Percentiles rank a stretch among this genome's conserved stretches.
Conservation (phyloP, 2,797 vertebrate species). For the Trematomus bernacchii region DNA sequence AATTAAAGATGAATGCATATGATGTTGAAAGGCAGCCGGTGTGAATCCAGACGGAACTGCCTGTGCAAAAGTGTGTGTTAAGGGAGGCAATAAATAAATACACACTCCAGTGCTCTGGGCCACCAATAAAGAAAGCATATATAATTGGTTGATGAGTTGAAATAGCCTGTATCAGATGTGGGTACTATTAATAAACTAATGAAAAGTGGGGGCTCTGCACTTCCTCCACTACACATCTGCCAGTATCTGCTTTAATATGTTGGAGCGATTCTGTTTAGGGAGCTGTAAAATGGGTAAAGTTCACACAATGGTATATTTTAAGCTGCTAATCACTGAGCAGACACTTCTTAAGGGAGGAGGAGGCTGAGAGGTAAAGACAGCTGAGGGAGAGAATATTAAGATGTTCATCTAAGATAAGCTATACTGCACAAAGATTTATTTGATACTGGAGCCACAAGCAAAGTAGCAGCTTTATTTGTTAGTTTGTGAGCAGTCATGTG, state of each 20-base stretch:
- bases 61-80: constrained; percentile 7
- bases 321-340: constrained; percentile 56
- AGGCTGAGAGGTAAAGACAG: constrained; percentile 38
- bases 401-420: constrained; percentile 72
- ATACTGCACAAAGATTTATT: constrained; percentile 32
- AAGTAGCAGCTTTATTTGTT: constrained; percentile 49
- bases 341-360: constrained; percentile 30
- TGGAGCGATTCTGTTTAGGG: constrained; percentile 56
- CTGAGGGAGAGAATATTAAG: constrained; percentile 49
- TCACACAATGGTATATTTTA: constrained; percentile 61
- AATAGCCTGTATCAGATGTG: constrained; percentile 73
- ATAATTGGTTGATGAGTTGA: constrained; percentile 74
- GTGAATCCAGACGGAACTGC: constrained; percentile 38
- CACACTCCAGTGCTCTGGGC: constrained; percentile 70
- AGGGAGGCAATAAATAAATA: constrained; percentile 54
- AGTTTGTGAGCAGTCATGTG: constrained; percentile 5
- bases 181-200: constrained; percentile 79
- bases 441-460: constrained; percentile 51
- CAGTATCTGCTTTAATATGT: constrained; percentile 70
- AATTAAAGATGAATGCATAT: constrained; percentile 64
- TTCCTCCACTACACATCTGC: constrained; percentile 59
- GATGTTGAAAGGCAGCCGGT: constrained; percentile 47
- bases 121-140: constrained; percentile 60
- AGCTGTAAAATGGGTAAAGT: constrained; percentile 33
- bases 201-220: constrained; percentile 50